A percentile compares a stretch with the other conserved stretches of the same genome.
Conservation (phyloP, 2,797 vertebrate species). For the Phrynocephalus vlangalii region DNA sequence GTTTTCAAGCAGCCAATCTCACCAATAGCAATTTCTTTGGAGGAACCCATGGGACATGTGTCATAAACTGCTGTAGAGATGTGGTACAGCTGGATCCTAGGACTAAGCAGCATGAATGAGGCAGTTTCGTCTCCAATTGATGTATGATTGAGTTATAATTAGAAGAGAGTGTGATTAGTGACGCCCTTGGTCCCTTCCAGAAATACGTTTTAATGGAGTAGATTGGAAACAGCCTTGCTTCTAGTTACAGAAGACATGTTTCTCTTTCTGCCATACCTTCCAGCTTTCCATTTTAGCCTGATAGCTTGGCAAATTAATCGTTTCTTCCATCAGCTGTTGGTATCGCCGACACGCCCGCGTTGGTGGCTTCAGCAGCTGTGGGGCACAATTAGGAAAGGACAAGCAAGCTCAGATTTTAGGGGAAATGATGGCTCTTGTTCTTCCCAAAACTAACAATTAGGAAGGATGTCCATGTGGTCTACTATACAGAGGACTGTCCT, state of each 20-base stretch:
- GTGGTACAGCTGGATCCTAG: background rate
- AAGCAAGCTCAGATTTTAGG: background rate
- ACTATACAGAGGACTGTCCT: background rate
- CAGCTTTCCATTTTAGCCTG: constrained; percentile 79
- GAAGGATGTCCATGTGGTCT: background rate
- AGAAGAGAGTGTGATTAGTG: background rate
- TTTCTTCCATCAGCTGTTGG: constrained; percentile 81
- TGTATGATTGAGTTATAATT: too few species aligned
- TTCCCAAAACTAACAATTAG: background rate
- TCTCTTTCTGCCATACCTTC: constrained; percentile 69
- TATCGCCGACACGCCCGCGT: constrained; percentile 82
- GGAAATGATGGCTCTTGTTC: background rate
- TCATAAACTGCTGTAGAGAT: background rate
- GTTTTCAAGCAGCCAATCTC: background rate
- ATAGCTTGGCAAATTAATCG: constrained; percentile 79
- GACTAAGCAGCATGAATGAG: too few species aligned
- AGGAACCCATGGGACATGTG: background rate
- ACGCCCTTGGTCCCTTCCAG: background rate
- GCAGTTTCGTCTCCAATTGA: background rate
- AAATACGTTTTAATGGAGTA: background rate
- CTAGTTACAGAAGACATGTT: background rate
- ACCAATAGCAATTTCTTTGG: background rate
- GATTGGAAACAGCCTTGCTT: background rate
- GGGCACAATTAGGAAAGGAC: constrained; percentile 16
- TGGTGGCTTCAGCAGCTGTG: constrained; percentile 83